Evolutionary conservation across 2,888 invertebrate genomes (phyloP), one percentile per base, ranked within the genome.

Genomic region (Branchinecta sandiegonensis): DNA sequence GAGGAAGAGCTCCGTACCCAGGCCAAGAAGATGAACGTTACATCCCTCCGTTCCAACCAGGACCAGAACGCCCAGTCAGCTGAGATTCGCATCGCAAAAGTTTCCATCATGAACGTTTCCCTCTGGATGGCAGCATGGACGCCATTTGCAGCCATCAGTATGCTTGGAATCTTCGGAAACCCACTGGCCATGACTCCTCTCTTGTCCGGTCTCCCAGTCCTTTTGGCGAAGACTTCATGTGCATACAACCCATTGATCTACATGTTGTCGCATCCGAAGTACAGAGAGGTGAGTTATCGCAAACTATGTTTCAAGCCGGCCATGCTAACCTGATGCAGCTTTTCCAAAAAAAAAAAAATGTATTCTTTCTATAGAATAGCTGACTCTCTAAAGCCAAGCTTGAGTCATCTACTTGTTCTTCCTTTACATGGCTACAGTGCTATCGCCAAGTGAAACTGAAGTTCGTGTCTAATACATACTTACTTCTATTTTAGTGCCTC

Each of bases 51-150:
- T 47, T 71, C 72, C 46, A 73, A 73, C 66, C 67, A 67, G 37
- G 72, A 73, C 48, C 70, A 72, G 14, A 70, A 72, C 14, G 72
- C 72, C 46, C 66, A 67, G 14, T 72, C 71, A 11, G 72, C 73
- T 66, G 73, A 73, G 69, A 70, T 70, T 68, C 70, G 72, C 48
- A 69, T 73, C 4, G 73, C 73, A 46, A 73, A 73, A 71, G 73
- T 73, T 48, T n/a, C 94, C 68, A 80, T 94, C 76, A 89, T 90
- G 83, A 93, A 92, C 71, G 90, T 94, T 74, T 84, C 88, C 0
- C 79, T 93, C 73, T 94, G 92, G 90, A 88, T 93, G 80, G 84
- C 90, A 82, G 91, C 92, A 66, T 94, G 94, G 94, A 90, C 90
- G 46, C 92, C 92, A 10, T 93, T 92, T 75, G 79, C 90, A 72